phyloP scores from a whole-genome alignment of 1,140 invertebrate genomes.

The Zaprionus capensis region DNA sequence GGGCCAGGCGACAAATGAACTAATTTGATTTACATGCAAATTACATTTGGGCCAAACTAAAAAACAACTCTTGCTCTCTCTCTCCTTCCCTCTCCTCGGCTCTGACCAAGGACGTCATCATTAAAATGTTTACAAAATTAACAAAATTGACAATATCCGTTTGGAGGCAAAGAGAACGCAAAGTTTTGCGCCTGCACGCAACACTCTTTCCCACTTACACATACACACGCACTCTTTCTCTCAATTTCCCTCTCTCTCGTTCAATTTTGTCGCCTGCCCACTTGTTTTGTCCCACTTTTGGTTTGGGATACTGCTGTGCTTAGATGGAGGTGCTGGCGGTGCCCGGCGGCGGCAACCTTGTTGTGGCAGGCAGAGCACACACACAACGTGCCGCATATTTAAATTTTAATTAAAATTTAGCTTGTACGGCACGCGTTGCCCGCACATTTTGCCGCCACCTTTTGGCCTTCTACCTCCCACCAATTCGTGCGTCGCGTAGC shows the following conservation, averaged over 20 bases:
- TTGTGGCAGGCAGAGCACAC: conserved; percentile 39
- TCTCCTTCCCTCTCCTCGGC: neutral
- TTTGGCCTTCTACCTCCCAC: neutral
- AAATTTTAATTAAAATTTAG: conserved; percentile 79
- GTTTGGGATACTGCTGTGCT: neutral
- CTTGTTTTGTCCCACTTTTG: conserved; percentile 55
- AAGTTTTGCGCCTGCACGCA: conserved; percentile 1
- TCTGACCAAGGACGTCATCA: conserved; percentile 23
- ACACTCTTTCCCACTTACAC: neutral
- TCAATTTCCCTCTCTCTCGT: neutral
- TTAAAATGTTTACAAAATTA: conserved; percentile 75
- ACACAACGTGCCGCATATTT: conserved; percentile 71
- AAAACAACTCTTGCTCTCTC: conserved; percentile 38
- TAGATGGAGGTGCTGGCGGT: neutral
- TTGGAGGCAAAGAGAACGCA: conserved; percentile 5
- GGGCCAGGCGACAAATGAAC: conserved; percentile 44
- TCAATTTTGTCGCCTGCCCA: neutral
- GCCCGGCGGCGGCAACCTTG: conserved; percentile 27
- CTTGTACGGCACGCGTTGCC: conserved; percentile 40
- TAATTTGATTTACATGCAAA: conserved; percentile 77
- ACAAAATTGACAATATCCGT: conserved; percentile 74
- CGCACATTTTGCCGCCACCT: neutral
- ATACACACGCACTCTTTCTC: conserved; percentile 5
- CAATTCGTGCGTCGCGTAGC: conserved; percentile 3
- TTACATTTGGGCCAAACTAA: conserved; percentile 60